Evolutionary conservation across 2,113 vertebrate species (phyloP), one percentile per base, ranked within the genome.

Genomic region (Theropithecus gelada): DNA sequence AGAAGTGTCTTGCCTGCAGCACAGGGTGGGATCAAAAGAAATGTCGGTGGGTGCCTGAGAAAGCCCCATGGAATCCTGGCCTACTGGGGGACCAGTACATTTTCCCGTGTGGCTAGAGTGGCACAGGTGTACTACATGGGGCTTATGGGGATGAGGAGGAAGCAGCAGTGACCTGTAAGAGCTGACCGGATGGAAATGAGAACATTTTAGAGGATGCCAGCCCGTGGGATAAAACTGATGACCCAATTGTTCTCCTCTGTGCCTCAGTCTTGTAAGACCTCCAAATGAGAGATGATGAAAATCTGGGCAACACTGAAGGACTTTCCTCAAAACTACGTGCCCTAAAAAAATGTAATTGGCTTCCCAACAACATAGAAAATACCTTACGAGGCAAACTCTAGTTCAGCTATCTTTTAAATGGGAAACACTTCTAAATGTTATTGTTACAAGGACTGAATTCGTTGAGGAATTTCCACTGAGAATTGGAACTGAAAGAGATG

Each of bases 381-480:
- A 23, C 25, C 82, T 83, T 96, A 64, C 48, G 82, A 90, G 80
- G 81, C 68, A 87, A 88, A 84, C 40, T 43, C 52, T 73, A 57
- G 68, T 86, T 94, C 93, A 45, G 45, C 61, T 88, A 38, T 94
- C 84, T 85, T 96, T 96, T 97, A 90, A 92, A 64, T 59, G 57
- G 81, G 87, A 96, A 94, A 78, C 20, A 68, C 61, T 93, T 94
- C 64, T 90, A 86, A 94, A 45, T 64, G 64, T 92, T 94, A 87
- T 82, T 93, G 93, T 86, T 95, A 87, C 18, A 80, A 79, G 82
- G 38, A 79, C 66, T 94, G 90, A 94, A 93, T 91, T 90, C 22
- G 35, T 64, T 89, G 97, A 95, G 78, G 72, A 73, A 82, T 94
- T 97, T 95, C 97, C 90, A 82, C 84, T 86, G 97, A 87, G 88